Evolutionary conservation across 2,888 invertebrate species (phyloP).

Genomic region (Odontocerum albicorne): DNA sequence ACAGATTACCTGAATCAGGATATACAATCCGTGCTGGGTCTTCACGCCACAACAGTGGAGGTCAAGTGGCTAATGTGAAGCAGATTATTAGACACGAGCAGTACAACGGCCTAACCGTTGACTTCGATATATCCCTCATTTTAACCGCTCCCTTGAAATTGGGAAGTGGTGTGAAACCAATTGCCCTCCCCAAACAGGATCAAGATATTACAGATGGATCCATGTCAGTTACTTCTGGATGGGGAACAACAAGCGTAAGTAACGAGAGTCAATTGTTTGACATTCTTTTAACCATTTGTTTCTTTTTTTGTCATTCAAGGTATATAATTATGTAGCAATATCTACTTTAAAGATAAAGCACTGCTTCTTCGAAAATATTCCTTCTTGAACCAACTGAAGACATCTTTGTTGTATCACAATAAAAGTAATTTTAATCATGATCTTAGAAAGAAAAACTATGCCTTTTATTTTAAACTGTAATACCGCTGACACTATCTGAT

Average conservation of each 20-base stretch:
- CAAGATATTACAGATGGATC: background rate
- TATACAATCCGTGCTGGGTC: slow-evolving; percentile 35
- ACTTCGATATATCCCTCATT: slow-evolving; percentile 49
- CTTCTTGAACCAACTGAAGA: too few relatives aligned
- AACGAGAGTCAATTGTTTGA: too few relatives aligned
- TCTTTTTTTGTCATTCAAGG: too few relatives aligned
- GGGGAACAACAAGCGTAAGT: background rate
- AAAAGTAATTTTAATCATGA: too few relatives aligned
- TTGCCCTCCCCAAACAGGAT: slow-evolving; percentile 13
- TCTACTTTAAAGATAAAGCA: too few relatives aligned
- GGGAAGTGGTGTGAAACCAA: slow-evolving; percentile 40
- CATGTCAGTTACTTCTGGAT: background rate
- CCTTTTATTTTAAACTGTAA: too few relatives aligned
- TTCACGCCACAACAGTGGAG: slow-evolving; percentile 44
- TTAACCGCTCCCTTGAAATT: slow-evolving; percentile 27
- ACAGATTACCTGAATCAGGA: background rate
- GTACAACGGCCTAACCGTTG: slow-evolving; percentile 43
- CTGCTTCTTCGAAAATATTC: too few relatives aligned
- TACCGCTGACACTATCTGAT: too few relatives aligned
- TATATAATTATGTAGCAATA: too few relatives aligned
- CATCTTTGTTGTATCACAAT: too few relatives aligned
- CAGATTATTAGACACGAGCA: slow-evolving; percentile 42
- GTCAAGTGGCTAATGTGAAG: slow-evolving; percentile 44
- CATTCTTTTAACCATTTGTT: too few relatives aligned
- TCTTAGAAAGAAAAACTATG: too few relatives aligned